phyloP scores from a whole-genome alignment of 2,797 vertebrate genomes.

The Yasuhikotakia modesta region DNA sequence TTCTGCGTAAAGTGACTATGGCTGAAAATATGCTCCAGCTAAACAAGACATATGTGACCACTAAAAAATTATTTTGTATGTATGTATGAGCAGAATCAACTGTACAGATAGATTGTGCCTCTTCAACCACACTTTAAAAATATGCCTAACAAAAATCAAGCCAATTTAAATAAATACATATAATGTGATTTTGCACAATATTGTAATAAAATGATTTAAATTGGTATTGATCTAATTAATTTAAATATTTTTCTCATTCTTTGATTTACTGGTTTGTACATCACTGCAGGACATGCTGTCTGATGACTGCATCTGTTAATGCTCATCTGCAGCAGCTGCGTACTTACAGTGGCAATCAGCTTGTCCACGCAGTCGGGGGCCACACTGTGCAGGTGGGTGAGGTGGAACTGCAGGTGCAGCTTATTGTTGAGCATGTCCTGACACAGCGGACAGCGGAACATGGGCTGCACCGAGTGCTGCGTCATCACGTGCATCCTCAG shows the following conservation, averaged over 20 bases:
- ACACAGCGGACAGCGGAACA: conserved; percentile 96
- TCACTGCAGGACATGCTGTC: neutral
- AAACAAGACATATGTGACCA: too few species aligned
- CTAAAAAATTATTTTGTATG: too few species aligned
- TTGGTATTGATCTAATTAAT: too few species aligned
- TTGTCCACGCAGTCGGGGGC: conserved; percentile 98
- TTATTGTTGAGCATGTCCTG: conserved; percentile 99
- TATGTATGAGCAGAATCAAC: too few species aligned
- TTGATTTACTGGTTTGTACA: too few species aligned
- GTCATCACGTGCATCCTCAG: conserved; percentile 98
- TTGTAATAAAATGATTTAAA: too few species aligned
- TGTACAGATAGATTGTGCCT: too few species aligned
- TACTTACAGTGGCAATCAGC: conserved; percentile 93
- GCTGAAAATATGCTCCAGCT: too few species aligned
- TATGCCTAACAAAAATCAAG: neutral
- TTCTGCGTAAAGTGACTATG: neutral
- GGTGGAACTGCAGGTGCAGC: conserved; percentile 98
- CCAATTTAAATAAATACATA: too few species aligned
- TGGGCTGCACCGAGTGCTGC: conserved; percentile 97
- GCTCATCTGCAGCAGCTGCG: conserved; percentile 1
- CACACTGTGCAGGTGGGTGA: conserved; percentile 98
- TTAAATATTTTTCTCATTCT: too few species aligned
- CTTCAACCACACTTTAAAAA: neutral
- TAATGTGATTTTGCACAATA: too few species aligned
- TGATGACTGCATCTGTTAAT: neutral